phyloP scores from a whole-genome alignment of 2,113 vertebrate genomes.

The Cavia porcellus region DNA sequence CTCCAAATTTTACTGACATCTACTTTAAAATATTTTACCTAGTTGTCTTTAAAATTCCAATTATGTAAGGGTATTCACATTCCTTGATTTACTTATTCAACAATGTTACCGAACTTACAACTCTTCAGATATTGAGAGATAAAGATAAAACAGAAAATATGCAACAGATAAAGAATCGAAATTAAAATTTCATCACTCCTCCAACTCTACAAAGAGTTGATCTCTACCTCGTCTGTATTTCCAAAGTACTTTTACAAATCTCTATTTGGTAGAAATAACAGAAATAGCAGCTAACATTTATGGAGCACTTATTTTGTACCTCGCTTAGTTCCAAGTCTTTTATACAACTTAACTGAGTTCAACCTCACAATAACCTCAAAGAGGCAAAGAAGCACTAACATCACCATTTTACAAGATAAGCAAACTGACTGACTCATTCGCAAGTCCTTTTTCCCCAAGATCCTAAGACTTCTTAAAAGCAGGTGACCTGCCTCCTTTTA shows the following conservation, averaged over 20 bases:
- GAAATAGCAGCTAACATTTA: background rate
- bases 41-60: background rate
- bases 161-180: background rate
- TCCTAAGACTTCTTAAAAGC: background rate
- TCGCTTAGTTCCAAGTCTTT: background rate
- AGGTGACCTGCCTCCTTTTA: background rate
- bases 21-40: background rate
- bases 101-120: background rate
- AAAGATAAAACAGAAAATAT: background rate
- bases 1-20: background rate
- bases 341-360: background rate
- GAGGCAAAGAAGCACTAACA: background rate
- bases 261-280: background rate
- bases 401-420: background rate
- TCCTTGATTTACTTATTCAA: background rate
- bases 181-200: background rate
- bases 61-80: background rate
- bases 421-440: background rate
- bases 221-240: background rate
- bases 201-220: background rate
- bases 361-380: background rate
- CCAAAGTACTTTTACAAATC: background rate
- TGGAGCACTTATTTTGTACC: background rate
- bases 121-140: background rate
- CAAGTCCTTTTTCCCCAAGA: background rate